Evolutionary conservation across 2,797 vertebrate genomes (phyloP).

Genomic region (Sebastes matsubarae): DNA sequence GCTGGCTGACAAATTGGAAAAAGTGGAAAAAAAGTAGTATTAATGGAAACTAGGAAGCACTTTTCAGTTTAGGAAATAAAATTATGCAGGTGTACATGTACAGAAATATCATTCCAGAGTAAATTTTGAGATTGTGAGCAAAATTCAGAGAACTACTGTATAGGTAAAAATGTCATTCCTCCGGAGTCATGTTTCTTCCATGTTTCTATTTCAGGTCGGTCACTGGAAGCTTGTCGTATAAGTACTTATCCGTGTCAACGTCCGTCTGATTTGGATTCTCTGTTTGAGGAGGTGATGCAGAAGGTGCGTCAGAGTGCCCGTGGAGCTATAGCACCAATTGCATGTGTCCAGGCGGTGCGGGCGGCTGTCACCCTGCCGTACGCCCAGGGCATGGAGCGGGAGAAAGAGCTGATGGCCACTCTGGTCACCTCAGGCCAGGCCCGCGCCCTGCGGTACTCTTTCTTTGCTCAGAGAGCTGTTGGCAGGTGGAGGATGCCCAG

Average conservation of each 20-base stretch:
- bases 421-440: conserved; percentile 88
- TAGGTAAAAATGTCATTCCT: conserved; percentile 16
- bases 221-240: conserved; percentile 81
- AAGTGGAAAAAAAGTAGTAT: too few species aligned
- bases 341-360: conserved; percentile 86
- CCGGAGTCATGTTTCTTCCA: not conserved
- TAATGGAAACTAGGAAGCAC: too few species aligned
- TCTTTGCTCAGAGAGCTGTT: conserved; percentile 87
- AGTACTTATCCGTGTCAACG: conserved; percentile 69
- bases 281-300: conserved; percentile 77
- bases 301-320: conserved; percentile 76
- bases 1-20: too few species aligned
- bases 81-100: too few species aligned
- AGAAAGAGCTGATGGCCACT: conserved; percentile 81
- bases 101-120: too few species aligned
- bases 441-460: conserved; percentile 88
- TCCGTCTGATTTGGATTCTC: conserved; percentile 71
- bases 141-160: too few species aligned
- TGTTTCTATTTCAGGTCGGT: conserved; percentile 72
- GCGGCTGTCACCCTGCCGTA: conserved; percentile 85
- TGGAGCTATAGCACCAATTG: conserved; percentile 86
- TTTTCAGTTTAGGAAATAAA: too few species aligned
- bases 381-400: conserved; percentile 79
- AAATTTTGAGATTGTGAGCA: too few species aligned
- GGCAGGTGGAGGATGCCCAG: conserved; percentile 84